A percentile compares a stretch with the other conserved stretches of the same genome.
These are phyloP conservation scores for Bombyx mori DNA, from an alignment of 1,140 invertebrate species.

Conservation along the genomic window ASM3026992v2 NC_085124.1:5732001-5732500, in stretches of 20 bases:
- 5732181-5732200: constrained; percentile 14
- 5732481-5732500: constrained; percentile 42
- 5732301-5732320: constrained; percentile 37
- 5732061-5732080: constrained; percentile 25
- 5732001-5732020: constrained; percentile 51
- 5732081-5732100: constrained; percentile 23
- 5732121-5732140: constrained; percentile 28
- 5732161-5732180: constrained; percentile 16
- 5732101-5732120: constrained; percentile 32
- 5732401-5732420: constrained; percentile 36
- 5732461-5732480: constrained; percentile 34
- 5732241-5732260: constrained; percentile 39
- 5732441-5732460: constrained; percentile 41
- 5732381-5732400: constrained; percentile 30
- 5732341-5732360: constrained; percentile 39
- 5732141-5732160: constrained; percentile 26
- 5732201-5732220: constrained; percentile 26
- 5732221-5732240: constrained; percentile 31
- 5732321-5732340: constrained; percentile 36
- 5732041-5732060: constrained; percentile 53
- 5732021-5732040: constrained; percentile 50
- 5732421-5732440: constrained; percentile 32
- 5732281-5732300: constrained; percentile 45
- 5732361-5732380: constrained; percentile 33
- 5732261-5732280: constrained; percentile 58